Evolutionary conservation across 2,797 vertebrate species (phyloP).

Genomic region (Percopsis omiscomaycus): DNA sequence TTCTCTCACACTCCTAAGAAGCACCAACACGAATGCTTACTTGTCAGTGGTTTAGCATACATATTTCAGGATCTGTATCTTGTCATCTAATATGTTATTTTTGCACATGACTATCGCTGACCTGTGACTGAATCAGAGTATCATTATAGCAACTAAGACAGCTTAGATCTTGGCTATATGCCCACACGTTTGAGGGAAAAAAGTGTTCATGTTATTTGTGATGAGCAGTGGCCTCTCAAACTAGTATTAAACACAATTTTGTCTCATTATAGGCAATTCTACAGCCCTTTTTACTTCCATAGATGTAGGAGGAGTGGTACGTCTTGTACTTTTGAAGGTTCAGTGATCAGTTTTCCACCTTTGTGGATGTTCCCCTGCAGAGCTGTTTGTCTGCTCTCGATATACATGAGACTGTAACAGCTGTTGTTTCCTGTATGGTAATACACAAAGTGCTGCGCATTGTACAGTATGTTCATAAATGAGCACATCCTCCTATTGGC

Average conservation of each 20-base stretch:
- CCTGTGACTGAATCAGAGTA: conserved; percentile 56
- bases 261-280: too few relatives aligned
- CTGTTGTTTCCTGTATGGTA: conserved; percentile 5
- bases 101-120: conserved; percentile 53
- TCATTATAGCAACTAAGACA: conserved; percentile 16
- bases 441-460: not conserved
- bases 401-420: conserved; percentile 4
- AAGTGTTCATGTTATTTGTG: too few relatives aligned
- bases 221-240: too few relatives aligned
- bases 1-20: not conserved
- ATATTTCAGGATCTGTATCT: conserved; percentile 30
- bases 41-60: conserved; percentile 34
- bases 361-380: too few relatives aligned
- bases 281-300: too few relatives aligned
- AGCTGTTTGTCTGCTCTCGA: not conserved
- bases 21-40: not conserved
- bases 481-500: not conserved
- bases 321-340: too few relatives aligned
- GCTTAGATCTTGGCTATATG: not conserved
- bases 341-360: too few relatives aligned
- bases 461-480: not conserved
- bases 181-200: too few relatives aligned
- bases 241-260: too few relatives aligned
- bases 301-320: too few relatives aligned
- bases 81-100: conserved; percentile 56